Evolutionary conservation across 2,888 invertebrate species (phyloP), one percentile per base, ranked within the genome.

Genomic region (Pheosia tremula): DNA sequence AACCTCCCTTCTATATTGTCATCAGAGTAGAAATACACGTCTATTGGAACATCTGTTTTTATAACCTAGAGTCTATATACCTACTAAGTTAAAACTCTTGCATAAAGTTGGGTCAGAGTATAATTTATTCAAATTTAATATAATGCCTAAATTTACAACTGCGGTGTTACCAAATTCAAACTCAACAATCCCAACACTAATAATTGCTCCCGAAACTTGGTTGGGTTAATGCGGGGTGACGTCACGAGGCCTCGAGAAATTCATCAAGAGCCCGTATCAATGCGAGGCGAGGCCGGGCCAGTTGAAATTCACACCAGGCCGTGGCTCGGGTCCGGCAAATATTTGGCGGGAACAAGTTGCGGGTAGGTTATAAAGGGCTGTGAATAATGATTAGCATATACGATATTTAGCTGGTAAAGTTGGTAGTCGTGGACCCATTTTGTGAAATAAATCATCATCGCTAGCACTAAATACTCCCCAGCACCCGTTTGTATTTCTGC

Each of bases 181-280:
- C 58, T 50, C 37, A 49, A 37, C 58, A 37, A 38, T 58, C 38
- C 50, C 50, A 58, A 41, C 39, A n/a, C 8, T 41, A 41, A 74
- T 58, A 68, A 68, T 75, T 45, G 60, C 62, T 55, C 65, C 62
- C 58, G 53, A 63, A 72, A 77, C 62, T 67, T 69, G 10, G 39
- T 59, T 24, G 53, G 45, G 56, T 58, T 69, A 71, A 24, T 24
- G 24, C 53, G n/a, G 56, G 11, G 57, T 73, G 63, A 67, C 66
- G 74, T 61, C 62, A 63, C 39, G 56, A 24, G 62, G 57, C 56
- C 49, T 67, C 60, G 64, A 67, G 68, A 58, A 80, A 83, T 83
- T 82, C 82, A 87, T 86, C 82, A 85, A 76, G 78, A 74, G 73
- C 63, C 69, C 75, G 77, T 82, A 84, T 87, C 86, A 84, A 72